A percentile compares a stretch with the other conserved stretches of the same genome.
Evolutionary conservation across 92 coral and sea anemone species (phyloP).

Genomic region (Porites evermanni): DNA sequence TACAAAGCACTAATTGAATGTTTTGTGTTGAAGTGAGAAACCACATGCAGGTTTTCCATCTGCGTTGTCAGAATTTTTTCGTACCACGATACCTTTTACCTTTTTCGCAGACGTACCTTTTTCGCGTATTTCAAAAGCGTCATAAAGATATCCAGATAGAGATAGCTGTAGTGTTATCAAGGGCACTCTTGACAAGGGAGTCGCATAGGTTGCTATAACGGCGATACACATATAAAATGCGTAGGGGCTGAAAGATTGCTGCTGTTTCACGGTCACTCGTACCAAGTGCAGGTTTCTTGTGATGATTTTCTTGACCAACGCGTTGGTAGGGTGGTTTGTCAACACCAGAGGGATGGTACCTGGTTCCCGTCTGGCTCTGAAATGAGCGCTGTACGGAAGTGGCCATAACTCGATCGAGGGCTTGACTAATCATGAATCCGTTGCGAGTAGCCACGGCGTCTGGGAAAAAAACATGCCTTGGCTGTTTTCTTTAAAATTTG

Average conservation of each 20-base stretch:
- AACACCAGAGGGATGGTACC: neutral
- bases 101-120: no score
- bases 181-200: no score
- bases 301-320: slow-evolving; percentile 17
- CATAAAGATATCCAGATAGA: no score
- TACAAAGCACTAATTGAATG: no score
- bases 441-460: slow-evolving; percentile 48
- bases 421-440: slow-evolving; percentile 25
- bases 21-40: no score
- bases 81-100: no score
- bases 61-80: no score
- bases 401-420: slow-evolving; percentile 9
- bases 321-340: slow-evolving; percentile 5
- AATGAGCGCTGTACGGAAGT: no score
- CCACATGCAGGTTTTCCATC: no score
- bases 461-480: slow-evolving; percentile 29
- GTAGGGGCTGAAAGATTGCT: slow-evolving; percentile 22
- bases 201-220: neutral
- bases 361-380: neutral
- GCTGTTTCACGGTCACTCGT: slow-evolving; percentile 5
- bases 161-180: no score
- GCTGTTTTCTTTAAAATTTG: slow-evolving; percentile 21
- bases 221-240: slow-evolving; percentile 9
- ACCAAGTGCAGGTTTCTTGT: slow-evolving; percentile 5
- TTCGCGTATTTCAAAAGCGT: no score